Base-by-base conservation (phyloP, 2,113 vertebrate genomes). In the Silurus meridionalis region DNA sequence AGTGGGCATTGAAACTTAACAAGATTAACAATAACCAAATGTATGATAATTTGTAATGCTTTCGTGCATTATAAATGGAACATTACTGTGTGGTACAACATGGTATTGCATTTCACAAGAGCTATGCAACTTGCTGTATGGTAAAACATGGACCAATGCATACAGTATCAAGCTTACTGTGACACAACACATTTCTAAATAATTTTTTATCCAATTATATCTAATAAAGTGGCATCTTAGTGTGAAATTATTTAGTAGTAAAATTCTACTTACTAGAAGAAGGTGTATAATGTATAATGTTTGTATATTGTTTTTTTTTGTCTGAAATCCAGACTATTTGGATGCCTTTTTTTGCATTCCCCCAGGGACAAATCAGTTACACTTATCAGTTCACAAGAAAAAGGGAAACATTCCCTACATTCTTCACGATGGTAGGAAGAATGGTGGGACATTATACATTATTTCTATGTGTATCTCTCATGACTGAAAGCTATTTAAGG, bases 381-480 rank as follows among this genome's bases (percentile, higher is more conserved):
- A 85, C 75, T 52, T 67, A 80, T 85, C 89, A 86, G 90, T 93
- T 94, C 91, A 89, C 93, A 92, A 86, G 53, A 80, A 84, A 86
- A 67, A 63, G 93, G 87, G 93, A 94, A 90, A 88, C 90, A 93
- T 94, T 90, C 92, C 91, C 92, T 82, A 89, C 92, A 94, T 94
- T 95, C 91, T 92, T 93, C 93, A 93, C 91, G 90, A 88, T 90
- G 85, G 87, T 88, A 88, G 87, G 53, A 82, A 78, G 88, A 79
- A 84, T 85, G 87, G 83, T 85, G 58, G 66, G 53, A 82, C 60
- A 28, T 46, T 69, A 57, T 66, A 64, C 10, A n/a, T 66, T 2
- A 5, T 67, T 67, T 66, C 63, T 66, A 87, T 64, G 21, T 63
- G 66, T 74, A 17, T 8, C 63, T 37, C 23, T 52, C 21, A 3